A percentile compares a stretch with the other conserved stretches of the same genome.
Conservation (phyloP, 2,113 vertebrate genomes). For the Carettochelys insculpta region DNA sequence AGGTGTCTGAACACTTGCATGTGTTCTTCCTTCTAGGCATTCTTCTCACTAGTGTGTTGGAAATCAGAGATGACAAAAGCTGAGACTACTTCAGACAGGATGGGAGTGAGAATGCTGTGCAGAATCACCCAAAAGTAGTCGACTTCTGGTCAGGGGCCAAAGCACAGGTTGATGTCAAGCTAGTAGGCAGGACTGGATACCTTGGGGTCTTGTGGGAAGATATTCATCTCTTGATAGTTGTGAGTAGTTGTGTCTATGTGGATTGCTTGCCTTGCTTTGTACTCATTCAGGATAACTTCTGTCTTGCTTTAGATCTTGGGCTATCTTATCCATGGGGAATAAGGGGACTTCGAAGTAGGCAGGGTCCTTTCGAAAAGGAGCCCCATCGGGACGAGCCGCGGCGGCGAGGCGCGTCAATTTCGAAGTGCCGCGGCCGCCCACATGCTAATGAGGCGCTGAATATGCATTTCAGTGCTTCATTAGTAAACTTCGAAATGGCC, state of each 20-base stretch:
- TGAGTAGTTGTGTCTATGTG: background rate
- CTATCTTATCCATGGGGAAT: no score
- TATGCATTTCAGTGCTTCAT: no score
- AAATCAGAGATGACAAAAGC: background rate
- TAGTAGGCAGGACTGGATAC: background rate
- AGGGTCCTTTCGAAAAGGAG: no score
- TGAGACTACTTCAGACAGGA: background rate
- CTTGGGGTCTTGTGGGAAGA: background rate
- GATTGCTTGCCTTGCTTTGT: background rate
- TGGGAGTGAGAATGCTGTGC: background rate
- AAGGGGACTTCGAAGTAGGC: no score
- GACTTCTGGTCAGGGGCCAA: background rate
- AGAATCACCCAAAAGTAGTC: background rate
- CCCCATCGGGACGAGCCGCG: no score
- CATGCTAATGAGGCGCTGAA: no score
- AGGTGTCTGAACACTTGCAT: background rate
- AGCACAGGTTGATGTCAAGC: background rate
- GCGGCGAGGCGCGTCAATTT: no score
- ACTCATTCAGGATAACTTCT: background rate
- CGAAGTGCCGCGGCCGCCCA: no score
- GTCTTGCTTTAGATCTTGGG: background rate
- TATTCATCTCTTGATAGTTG: background rate
- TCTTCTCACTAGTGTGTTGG: background rate
- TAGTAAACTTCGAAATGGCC: no score
- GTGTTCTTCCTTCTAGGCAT: background rate